phyloP scores from a whole-genome alignment of 2,797 vertebrate species.

The Alcedo quadribrachys region DNA sequence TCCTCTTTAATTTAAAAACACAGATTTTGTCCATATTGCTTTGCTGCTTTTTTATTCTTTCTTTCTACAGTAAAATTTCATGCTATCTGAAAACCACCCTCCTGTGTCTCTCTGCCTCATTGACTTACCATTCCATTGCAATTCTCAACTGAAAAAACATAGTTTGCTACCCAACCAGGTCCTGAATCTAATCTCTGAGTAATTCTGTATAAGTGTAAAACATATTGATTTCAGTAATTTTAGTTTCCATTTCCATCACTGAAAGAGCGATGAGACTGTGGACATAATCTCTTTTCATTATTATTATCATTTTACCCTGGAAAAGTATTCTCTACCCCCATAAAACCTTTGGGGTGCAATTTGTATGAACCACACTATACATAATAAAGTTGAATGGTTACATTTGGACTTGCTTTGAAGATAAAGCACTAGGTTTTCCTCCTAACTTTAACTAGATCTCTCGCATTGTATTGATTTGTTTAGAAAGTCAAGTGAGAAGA shows the following conservation, averaged over 20 bases:
- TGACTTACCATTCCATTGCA: neutral
- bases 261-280: neutral
- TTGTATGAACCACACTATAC: neutral
- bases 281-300: neutral
- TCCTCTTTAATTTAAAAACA: neutral
- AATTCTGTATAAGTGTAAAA: neutral
- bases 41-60: neutral
- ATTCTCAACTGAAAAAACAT: neutral
- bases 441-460: neutral
- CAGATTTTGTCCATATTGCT: neutral
- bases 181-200: neutral
- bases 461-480: constrained; percentile 34
- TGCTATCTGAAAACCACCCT: neutral
- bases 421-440: constrained; percentile 38
- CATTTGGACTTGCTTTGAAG: constrained; percentile 37
- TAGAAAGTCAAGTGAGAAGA: constrained; percentile 28
- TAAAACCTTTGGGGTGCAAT: neutral
- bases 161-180: neutral
- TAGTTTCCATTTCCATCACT: neutral
- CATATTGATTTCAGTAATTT: neutral
- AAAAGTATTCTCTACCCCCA: neutral
- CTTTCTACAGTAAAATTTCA: neutral
- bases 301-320: neutral
- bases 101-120: neutral
- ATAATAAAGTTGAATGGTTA: constrained; percentile 24